These are phyloP conservation scores for Camelus bactrianus DNA, from an alignment of 2,113 vertebrate genomes.

Conservation along the genomic window DNA sequence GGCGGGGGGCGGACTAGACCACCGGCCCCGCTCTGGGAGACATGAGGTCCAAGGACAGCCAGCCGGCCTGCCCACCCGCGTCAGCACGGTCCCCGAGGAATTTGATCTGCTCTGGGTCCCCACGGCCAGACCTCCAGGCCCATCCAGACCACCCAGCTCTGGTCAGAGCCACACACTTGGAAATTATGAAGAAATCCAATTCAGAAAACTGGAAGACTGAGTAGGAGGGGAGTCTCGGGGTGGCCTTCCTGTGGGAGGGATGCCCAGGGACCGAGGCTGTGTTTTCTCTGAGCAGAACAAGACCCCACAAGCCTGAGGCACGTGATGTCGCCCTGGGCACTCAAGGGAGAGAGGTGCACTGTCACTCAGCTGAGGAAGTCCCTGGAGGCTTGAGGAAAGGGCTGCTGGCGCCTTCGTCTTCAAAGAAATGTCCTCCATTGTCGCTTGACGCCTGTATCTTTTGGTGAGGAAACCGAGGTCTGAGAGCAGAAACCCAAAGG, in stretches of 20 bases:
- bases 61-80: rapidly evolving
- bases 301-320: rapidly evolving
- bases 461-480: neutral
- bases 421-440: rapidly evolving
- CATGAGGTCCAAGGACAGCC: neutral
- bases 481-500: neutral
- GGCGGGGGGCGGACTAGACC: rapidly evolving
- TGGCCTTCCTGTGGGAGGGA: no score
- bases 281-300: rapidly evolving
- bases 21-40: rapidly evolving
- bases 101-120: rapidly evolving
- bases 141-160: rapidly evolving
- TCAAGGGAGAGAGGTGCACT: no score
- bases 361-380: rapidly evolving
- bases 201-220: neutral
- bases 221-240: rapidly evolving
- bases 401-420: no score
- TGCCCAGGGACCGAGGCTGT: neutral
- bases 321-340: rapidly evolving
- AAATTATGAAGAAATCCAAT: rapidly evolving
- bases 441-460: rapidly evolving
- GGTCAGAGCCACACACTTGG: neutral
- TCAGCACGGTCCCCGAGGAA: rapidly evolving
- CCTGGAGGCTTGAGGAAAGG: no score
- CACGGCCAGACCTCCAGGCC: neutral